Evolutionary conservation across 2,797 vertebrate genomes (phyloP).

Genomic region (Graptemys geographica): DNA sequence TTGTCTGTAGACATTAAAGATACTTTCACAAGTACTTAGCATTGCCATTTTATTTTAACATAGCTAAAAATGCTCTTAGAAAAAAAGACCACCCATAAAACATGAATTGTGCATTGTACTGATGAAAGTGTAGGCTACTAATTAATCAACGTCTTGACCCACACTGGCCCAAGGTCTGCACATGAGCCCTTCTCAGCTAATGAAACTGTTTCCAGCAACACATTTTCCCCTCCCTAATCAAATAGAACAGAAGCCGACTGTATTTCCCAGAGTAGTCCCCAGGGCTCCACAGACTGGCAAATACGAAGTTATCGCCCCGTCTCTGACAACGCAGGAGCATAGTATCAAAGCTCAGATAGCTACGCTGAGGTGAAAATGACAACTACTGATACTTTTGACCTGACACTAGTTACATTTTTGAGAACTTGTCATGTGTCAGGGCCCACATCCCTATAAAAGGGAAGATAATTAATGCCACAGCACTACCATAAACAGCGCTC

Average conservation of each 20-base stretch:
- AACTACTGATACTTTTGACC: neutral
- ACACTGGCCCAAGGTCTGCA: neutral
- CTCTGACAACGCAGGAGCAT: neutral
- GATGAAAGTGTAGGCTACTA: neutral
- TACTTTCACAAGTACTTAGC: neutral
- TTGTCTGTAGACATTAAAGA: neutral
- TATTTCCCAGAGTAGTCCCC: neutral
- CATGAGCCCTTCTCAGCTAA: neutral
- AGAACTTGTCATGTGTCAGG: neutral
- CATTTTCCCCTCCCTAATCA: rapidly evolving
- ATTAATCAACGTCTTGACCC: slow-evolving; percentile 23
- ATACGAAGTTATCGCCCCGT: neutral
- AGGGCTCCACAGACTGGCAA: neutral
- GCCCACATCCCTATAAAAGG: neutral
- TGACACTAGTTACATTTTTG: neutral
- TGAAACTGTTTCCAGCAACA: rapidly evolving
- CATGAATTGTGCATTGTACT: neutral
- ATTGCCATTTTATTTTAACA: neutral
- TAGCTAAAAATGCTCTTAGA: neutral
- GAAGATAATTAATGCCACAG: neutral
- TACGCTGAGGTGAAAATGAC: neutral
- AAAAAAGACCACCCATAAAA: neutral
- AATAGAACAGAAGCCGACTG: slow-evolving; percentile 4
- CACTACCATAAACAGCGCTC: neutral
- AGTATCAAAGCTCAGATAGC: neutral